phyloP scores from a whole-genome alignment of 2,113 vertebrate species.

The Trichechus manatus region DNA sequence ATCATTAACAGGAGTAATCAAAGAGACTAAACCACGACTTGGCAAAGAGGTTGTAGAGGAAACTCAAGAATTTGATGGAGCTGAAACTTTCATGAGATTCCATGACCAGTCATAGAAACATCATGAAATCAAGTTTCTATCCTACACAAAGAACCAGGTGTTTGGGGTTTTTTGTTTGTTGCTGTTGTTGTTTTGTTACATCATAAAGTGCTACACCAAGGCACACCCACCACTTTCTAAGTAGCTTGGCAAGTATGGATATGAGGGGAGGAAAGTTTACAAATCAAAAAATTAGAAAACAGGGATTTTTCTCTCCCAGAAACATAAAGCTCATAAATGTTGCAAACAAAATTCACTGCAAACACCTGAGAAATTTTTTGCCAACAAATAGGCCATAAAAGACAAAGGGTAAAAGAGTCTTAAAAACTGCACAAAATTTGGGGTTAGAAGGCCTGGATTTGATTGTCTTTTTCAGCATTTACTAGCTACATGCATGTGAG shows the following conservation, averaged over 20 bases:
- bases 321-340: background rate
- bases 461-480: fast-evolving
- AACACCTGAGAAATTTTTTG: background rate
- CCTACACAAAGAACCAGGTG: background rate
- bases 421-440: background rate
- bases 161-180: too few species aligned
- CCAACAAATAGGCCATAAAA: background rate
- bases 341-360: background rate
- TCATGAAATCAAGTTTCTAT: background rate
- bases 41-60: background rate
- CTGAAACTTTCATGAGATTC: background rate
- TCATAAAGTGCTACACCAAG: background rate
- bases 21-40: too few species aligned
- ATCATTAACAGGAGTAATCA: background rate
- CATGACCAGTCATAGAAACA: background rate
- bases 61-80: background rate
- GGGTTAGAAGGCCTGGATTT: background rate
- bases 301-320: background rate
- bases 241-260: background rate
- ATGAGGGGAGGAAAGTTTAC: too few species aligned
- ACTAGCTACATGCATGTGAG: background rate
- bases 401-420: background rate
- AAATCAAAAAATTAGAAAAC: background rate
- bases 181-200: background rate
- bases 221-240: too few species aligned